Conservation (phyloP, 2,888 invertebrate species). For the Pseudoips prasinana region DNA sequence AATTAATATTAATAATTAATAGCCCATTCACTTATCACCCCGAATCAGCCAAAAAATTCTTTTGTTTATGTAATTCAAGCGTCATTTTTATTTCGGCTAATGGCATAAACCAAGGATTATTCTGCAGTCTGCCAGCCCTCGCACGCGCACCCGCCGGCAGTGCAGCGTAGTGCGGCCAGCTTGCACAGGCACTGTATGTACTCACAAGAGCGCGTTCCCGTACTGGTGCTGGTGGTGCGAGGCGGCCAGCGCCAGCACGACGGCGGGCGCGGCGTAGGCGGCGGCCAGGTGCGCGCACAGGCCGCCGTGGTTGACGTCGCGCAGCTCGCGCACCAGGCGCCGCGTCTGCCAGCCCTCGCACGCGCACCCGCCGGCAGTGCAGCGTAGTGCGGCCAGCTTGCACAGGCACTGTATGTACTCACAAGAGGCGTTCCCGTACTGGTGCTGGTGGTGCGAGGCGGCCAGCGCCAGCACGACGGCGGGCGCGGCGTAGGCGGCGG, state of each 20-base stretch:
- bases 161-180: constrained; percentile 94
- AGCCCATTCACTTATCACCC: too few relatives aligned
- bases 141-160: constrained; percentile 94
- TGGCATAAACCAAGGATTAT: too few relatives aligned
- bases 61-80: too few relatives aligned
- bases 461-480: constrained; percentile 95
- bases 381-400: constrained; percentile 95
- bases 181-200: constrained; percentile 90
- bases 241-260: constrained; percentile 94
- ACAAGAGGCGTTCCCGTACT: constrained; percentile 98
- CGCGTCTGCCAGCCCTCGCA: constrained; percentile 96
- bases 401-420: constrained; percentile 89
- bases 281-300: constrained; percentile 96
- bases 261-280: constrained; percentile 96
- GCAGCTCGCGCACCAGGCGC: constrained; percentile 96
- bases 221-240: constrained; percentile 97
- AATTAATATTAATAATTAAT: too few relatives aligned
- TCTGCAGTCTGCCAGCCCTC: constrained; percentile 97
- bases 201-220: constrained; percentile 96
- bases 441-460: constrained; percentile 95
- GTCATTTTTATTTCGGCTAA: too few relatives aligned
- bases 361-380: constrained; percentile 95
- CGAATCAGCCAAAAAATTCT: too few relatives aligned
- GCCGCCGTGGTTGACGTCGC: constrained; percentile 97
- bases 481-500: constrained; percentile 95